Percentiles rank a stretch among this genome's conserved stretches.
Evolutionary conservation across 92 coral and sea anemone species (phyloP).

Genomic region (Chrysogorgia sp.): DNA sequence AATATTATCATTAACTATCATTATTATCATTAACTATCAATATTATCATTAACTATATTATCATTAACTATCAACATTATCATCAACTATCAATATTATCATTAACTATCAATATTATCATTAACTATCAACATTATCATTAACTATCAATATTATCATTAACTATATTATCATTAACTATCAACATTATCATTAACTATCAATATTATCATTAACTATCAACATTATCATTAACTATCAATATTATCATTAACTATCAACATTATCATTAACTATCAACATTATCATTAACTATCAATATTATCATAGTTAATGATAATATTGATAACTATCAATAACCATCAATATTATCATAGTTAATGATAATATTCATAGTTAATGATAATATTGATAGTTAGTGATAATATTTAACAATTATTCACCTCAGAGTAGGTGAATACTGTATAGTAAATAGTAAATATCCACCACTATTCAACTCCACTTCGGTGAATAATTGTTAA

Average conservation of each 20-base stretch:
- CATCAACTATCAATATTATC: not conserved
- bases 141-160: not conserved
- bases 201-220: not conserved
- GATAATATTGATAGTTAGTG: no score
- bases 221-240: not conserved
- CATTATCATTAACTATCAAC: not conserved
- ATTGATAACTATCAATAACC: no score
- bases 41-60: not conserved
- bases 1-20: not conserved
- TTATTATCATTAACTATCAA: not conserved
- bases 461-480: no score
- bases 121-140: not conserved
- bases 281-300: no score
- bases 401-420: no score
- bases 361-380: no score
- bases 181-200: not conserved
- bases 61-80: not conserved
- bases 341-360: no score
- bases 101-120: not conserved
- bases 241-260: not conserved
- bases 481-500: no score
- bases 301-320: no score
- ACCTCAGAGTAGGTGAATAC: no score
- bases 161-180: not conserved
- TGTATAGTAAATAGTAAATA: no score